Evolutionary conservation across 2,888 invertebrate genomes (phyloP), one percentile per base, ranked within the genome.

Genomic region (Heliothis peltigera): DNA sequence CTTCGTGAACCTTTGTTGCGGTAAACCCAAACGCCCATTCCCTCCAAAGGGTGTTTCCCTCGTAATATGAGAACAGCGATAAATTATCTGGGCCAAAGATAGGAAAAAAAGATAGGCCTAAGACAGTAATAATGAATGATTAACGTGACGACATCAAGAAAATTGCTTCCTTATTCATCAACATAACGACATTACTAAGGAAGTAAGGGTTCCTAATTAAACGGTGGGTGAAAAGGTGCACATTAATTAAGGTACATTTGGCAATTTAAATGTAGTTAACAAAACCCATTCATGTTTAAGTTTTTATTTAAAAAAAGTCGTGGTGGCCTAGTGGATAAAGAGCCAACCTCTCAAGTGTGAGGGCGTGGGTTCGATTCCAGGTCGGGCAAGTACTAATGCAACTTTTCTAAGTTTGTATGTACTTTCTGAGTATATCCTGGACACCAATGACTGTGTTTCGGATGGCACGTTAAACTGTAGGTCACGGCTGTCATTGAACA

Each of bases 51-150:
- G 47, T 55, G 43, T 70, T 75, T 75, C 53, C 47, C 70, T 56
- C 39, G 28, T 54, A 42, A 39, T 49, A 59, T 15, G 52, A 47
- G 63, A 59, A 59, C 42, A 32, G 49, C 35, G 48, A 64, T 75
- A 60, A 60, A 57, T 73, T 64, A 75, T 64, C 19, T 70, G 43
- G 76, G 72, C 70, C 64, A 73, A 64, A 57, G 18, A 47, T 56
- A 60, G 53, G 49, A 62, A 62, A 54, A n/a, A 62, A 55, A 49
- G 49, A 62, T 49, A 49, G 42, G 43, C 39, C 56, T 58, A 57
- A 67, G 25, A 47, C 19, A 54, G 28, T 59, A 47, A 62, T 68
- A 68, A 59, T 56, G 7, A 58, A 59, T 59, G 19, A 63, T 63
- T 55, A 63, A 46, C 54, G 17, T 28, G 21, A 43, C 17, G 35